These are phyloP conservation scores for Campodea augens DNA, from an alignment of 1,140 invertebrate genomes.

Conservation along the genomic window DNA sequence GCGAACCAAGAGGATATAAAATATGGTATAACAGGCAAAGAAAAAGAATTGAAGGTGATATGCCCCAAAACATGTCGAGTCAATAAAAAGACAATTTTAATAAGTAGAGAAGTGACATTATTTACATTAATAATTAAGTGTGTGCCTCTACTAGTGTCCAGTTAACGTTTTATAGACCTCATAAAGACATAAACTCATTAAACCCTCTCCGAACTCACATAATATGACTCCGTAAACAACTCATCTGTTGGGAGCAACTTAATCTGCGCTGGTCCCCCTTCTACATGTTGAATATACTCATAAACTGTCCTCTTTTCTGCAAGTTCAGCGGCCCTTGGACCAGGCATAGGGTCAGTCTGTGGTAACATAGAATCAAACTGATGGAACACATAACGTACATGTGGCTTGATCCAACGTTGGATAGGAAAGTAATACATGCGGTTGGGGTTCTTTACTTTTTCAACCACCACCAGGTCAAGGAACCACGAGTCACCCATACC, in stretches of 20 bases:
- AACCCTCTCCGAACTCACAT: no score
- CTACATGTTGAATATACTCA: constrained; percentile 19
- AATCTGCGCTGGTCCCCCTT: constrained; percentile 26
- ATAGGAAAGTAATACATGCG: constrained; percentile 23
- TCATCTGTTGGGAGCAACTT: background rate
- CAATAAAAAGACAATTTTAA: no score
- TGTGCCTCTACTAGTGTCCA: no score
- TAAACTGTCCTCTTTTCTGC: constrained; percentile 22
- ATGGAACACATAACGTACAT: constrained; percentile 23
- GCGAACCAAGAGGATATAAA: no score
- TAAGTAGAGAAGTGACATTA: no score
- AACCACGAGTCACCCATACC: constrained; percentile 17
- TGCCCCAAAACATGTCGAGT: no score
- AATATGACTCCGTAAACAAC: background rate
- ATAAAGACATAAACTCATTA: no score
- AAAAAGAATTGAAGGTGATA: no score
- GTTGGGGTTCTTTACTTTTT: constrained; percentile 7
- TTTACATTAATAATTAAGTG: no score
- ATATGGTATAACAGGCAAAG: no score
- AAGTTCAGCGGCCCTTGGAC: constrained; percentile 23
- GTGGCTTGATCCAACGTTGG: constrained; percentile 25
- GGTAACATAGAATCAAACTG: constrained; percentile 27
- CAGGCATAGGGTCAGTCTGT: constrained; percentile 22
- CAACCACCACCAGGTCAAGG: constrained; percentile 14
- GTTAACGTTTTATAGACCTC: no score